phyloP scores from a whole-genome alignment of 2,113 vertebrate species.

The Vulpes lagopus region DNA sequence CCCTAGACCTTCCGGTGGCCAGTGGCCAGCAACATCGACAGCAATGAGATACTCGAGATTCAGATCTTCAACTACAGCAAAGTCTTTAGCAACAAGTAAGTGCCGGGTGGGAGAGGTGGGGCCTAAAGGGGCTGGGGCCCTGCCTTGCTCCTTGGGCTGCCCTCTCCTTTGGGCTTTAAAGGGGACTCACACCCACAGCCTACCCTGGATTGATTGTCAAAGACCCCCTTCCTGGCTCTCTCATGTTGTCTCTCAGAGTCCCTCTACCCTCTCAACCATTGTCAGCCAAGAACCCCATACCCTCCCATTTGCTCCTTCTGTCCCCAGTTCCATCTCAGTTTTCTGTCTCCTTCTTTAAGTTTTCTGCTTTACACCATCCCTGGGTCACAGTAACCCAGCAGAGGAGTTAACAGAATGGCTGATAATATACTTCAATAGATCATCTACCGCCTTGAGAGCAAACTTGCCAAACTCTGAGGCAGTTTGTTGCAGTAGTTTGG shows the following conservation, averaged over 20 bases:
- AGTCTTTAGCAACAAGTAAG: conserved; percentile 98
- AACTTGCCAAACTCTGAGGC: not conserved
- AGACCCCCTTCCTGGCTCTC: not conserved
- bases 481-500: not conserved
- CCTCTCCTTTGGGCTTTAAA: not conserved
- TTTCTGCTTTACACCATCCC: not conserved
- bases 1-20: conserved; percentile 96
- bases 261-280: not conserved
- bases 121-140: rapidly evolving
- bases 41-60: conserved; percentile 95
- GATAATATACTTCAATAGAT: not conserved
- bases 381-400: not conserved
- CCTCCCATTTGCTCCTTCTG: not conserved
- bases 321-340: not conserved
- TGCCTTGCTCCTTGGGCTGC: not conserved
- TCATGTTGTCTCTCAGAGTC: not conserved
- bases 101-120: rapidly evolving
- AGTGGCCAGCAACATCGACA: conserved; percentile 92
- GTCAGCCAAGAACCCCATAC: not conserved
- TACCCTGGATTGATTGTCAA: not conserved
- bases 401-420: not conserved
- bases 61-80: conserved; percentile 99
- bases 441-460: not conserved
- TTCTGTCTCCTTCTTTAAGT: not conserved
- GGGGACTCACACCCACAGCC: not conserved